Conservation (phyloP, 23 tunicate genomes). For the Styela plicata region DNA sequence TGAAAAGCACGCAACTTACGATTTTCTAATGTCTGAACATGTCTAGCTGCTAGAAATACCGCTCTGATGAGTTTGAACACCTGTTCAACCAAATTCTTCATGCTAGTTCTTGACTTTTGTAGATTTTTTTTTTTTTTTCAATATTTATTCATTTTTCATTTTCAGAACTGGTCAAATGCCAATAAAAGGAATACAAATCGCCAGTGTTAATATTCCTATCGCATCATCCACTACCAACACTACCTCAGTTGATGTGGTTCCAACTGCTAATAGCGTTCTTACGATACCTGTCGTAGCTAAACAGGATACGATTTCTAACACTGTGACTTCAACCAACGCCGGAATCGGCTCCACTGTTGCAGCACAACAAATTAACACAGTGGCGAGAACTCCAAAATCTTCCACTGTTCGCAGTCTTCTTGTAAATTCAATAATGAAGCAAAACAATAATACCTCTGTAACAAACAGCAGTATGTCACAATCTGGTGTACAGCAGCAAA, state of each 20-base stretch:
- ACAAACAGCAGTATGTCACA: not conserved
- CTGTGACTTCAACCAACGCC: conserved; percentile 11
- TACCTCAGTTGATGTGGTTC: not conserved
- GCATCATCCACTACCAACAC: not conserved
- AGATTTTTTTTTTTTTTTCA: not conserved
- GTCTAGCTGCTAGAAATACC: not conserved
- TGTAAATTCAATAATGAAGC: conserved; percentile 21
- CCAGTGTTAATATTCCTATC: conserved; percentile 72
- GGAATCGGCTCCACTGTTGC: not conserved
- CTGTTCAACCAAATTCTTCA: too few relatives aligned
- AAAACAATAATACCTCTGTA: not conserved
- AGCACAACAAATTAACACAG: not conserved
- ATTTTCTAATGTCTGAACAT: too few relatives aligned
- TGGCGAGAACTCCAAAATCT: not conserved
- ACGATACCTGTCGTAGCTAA: conserved; percentile 23
- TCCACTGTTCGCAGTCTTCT: conserved; percentile 28
- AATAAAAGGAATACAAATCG: conserved; percentile 71
- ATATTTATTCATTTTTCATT: not conserved
- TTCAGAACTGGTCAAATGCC: conserved; percentile 36
- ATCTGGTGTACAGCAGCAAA: not conserved
- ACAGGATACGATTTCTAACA: not conserved
- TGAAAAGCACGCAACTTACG: too few relatives aligned
- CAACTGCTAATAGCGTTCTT: not conserved
- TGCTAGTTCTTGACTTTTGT: too few relatives aligned
- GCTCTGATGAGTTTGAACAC: not conserved